phyloP scores from a whole-genome alignment of 2,888 invertebrate genomes.

The Mechanitis mazaeus region DNA sequence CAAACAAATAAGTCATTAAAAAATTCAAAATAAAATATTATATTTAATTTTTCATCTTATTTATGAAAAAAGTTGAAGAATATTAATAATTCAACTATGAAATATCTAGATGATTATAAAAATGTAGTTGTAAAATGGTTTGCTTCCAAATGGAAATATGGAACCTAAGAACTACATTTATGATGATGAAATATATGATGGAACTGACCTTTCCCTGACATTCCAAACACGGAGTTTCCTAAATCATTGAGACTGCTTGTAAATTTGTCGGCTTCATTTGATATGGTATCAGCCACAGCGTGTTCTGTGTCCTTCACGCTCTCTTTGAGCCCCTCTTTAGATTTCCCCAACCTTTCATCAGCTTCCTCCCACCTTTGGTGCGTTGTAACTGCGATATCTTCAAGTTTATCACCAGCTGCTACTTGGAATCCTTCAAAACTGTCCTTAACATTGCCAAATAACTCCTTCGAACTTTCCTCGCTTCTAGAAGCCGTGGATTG shows the following conservation, averaged over 20 bases:
- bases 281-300: conserved; percentile 42
- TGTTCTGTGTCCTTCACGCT: conserved; percentile 42
- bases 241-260: conserved; percentile 66
- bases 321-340: conserved; percentile 38
- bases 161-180: background rate
- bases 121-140: too few species aligned
- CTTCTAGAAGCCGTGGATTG: conserved; percentile 42
- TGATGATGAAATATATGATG: conserved; percentile 8
- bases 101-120: too few species aligned
- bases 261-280: conserved; percentile 60
- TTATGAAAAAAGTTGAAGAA: too few species aligned
- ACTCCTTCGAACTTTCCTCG: conserved; percentile 49
- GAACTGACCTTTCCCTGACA: conserved; percentile 65
- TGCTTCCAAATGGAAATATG: too few species aligned
- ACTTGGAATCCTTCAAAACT: conserved; percentile 69
- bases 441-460: conserved; percentile 57
- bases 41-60: conserved; percentile 1
- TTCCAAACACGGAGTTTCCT: conserved; percentile 67
- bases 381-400: conserved; percentile 55
- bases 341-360: conserved; percentile 48
- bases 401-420: conserved; percentile 64
- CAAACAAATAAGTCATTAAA: too few species aligned
- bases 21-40: too few species aligned
- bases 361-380: conserved; percentile 48
- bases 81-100: too few species aligned